Conservation (phyloP, 2,888 invertebrate species). For the Pseudococcus jackbeardsleyi region DNA sequence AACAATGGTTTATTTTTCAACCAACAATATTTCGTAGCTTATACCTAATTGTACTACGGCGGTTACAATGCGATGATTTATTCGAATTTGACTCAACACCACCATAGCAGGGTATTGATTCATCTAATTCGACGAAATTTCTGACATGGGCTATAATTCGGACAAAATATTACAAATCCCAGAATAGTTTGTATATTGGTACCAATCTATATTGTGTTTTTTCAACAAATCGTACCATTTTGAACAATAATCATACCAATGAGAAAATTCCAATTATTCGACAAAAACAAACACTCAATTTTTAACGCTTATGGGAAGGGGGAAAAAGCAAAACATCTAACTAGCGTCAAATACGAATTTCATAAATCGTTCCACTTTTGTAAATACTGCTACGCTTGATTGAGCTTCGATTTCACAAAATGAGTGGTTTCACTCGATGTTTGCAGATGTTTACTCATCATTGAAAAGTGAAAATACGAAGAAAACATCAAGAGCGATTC, state of each 20-base stretch:
- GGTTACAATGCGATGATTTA: too few species aligned
- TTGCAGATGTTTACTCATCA: slow-evolving; percentile 14
- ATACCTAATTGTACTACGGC: too few species aligned
- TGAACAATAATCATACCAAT: not conserved
- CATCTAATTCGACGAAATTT: too few species aligned
- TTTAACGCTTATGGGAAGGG: not conserved
- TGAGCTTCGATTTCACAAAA: slow-evolving; percentile 40
- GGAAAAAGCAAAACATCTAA: slow-evolving; percentile 8
- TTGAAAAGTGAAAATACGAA: slow-evolving; percentile 31
- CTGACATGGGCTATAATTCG: too few species aligned
- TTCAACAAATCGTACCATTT: not conserved
- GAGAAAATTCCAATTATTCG: not conserved
- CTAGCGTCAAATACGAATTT: not conserved
- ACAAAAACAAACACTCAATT: not conserved
- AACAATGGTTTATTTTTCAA: too few species aligned
- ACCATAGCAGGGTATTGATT: too few species aligned
- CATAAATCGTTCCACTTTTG: not conserved
- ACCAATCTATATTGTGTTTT: not conserved
- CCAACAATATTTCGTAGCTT: too few species aligned
- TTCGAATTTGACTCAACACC: too few species aligned
- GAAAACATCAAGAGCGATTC: not conserved
- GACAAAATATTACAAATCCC: not conserved
- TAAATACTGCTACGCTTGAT: slow-evolving; percentile 10
- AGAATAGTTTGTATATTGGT: not conserved
- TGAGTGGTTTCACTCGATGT: not conserved